Base-by-base conservation (phyloP, 2,888 invertebrate species). In the Luperina testacea region DNA sequence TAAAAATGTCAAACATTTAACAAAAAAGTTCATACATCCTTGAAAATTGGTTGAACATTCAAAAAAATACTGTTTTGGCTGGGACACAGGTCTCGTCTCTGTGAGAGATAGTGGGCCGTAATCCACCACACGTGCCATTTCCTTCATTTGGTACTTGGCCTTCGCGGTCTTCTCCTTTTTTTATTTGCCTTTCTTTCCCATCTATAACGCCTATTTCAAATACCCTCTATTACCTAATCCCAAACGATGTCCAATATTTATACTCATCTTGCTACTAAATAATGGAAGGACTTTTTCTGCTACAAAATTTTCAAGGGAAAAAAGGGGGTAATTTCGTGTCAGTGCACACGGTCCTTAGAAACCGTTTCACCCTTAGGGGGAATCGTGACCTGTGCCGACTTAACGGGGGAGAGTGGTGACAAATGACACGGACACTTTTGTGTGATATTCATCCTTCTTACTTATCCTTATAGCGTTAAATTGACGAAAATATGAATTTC, bases 351-450 rank as follows among this genome's bases (percentile, higher is more conserved):
- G 84, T 87, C 81, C 86, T 81, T 86, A 88, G 79, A 82, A 84
- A 77, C 74, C 61, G 72, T 81, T 80, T 48, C 75, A 89, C 85
- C 91, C 90, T 86, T 71, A 80, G 89, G 92, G 88, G 75, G 82
- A 89, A 87, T 89, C 90, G 90, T 92, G 92, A 92, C 92, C 91
- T 88, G 88, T 57, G 72, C 83, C 42, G 76, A 84, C 86, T 88
- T 85, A 89, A 83, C 85, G 74, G 80, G 87, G 74, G 80, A 82
- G 82, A 83, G 77, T 75, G 79, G 83, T 84, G 84, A 89, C 88
- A 90, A 90, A 88, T 87, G 87, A 87, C 85, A 87, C 86, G 83
- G 80, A 86, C 85, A 87, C 80, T 83, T 88, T 87, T 89, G 78
- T 83, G 74, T 59, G 42, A 86, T 79, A 78, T 77, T 75, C 77